phyloP scores from a whole-genome alignment of 2,888 invertebrate species.

The Malacosoma neustria region DNA sequence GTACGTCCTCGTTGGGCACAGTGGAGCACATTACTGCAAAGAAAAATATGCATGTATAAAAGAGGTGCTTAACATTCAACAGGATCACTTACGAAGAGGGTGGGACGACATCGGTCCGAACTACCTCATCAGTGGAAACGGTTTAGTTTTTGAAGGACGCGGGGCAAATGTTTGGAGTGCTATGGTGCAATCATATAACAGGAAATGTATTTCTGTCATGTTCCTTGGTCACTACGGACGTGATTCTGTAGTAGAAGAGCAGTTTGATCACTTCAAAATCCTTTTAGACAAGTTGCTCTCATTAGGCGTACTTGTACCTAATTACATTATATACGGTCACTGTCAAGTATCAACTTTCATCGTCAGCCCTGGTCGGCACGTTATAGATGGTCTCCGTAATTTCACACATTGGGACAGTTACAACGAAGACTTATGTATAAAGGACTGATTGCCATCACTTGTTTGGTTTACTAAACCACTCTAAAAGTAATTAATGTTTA shows the following conservation, averaged over 20 bases:
- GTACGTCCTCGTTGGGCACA: slow-evolving; percentile 46
- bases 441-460: no score
- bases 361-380: slow-evolving; percentile 34
- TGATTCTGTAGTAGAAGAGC: slow-evolving; percentile 22
- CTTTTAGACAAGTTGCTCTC: slow-evolving; percentile 34
- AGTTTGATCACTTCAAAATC: slow-evolving; percentile 36
- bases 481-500: no score
- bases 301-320: slow-evolving; percentile 24
- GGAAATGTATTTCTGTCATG: slow-evolving; percentile 40
- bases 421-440: slow-evolving; percentile 24
- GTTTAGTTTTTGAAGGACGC: slow-evolving; percentile 51
- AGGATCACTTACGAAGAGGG: slow-evolving; percentile 29
- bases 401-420: slow-evolving; percentile 38
- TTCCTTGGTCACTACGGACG: slow-evolving; percentile 47
- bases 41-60: slow-evolving; percentile 36
- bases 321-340: slow-evolving; percentile 38
- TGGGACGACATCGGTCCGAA: slow-evolving; percentile 52
- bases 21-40: slow-evolving; percentile 32
- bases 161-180: slow-evolving; percentile 47
- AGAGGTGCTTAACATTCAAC: slow-evolving; percentile 34
- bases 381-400: slow-evolving; percentile 27
- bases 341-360: slow-evolving; percentile 39
- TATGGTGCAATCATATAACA: slow-evolving; percentile 40
- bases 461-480: no score
- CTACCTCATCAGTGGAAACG: slow-evolving; percentile 47